Evolutionary conservation across 1,140 invertebrate species (phyloP).

Genomic region (Ectropis grisescens): DNA sequence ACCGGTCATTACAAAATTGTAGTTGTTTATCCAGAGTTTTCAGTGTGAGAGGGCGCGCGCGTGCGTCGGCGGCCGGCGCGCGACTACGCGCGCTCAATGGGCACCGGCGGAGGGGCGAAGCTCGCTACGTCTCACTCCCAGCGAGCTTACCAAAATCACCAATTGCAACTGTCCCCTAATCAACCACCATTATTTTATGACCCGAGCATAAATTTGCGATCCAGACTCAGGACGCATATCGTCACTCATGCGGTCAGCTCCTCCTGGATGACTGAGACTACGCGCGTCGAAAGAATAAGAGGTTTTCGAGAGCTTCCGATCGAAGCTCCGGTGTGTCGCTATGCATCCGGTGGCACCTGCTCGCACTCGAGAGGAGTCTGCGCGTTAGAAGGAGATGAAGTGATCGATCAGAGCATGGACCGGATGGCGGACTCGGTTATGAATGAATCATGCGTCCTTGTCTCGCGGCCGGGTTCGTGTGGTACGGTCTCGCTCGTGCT

Average conservation of each 20-base stretch:
- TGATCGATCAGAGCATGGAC: conserved; percentile 52
- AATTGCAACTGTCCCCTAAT: conserved; percentile 53
- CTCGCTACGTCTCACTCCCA: conserved; percentile 46
- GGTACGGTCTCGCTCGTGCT: conserved; percentile 34
- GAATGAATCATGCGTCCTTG: conserved; percentile 59
- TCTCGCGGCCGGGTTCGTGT: conserved; percentile 26
- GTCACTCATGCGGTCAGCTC: too few species aligned
- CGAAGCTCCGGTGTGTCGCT: conserved; percentile 36
- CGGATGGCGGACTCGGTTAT: conserved; percentile 66
- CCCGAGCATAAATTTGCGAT: too few species aligned
- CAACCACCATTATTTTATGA: too few species aligned
- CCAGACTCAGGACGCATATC: too few species aligned
- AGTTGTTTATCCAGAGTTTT: conserved; percentile 27
- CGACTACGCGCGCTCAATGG: conserved; percentile 54
- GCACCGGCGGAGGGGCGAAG: conserved; percentile 62
- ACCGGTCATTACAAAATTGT: conserved; percentile 44
- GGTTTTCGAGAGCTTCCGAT: conserved; percentile 59
- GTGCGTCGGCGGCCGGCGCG: conserved; percentile 49
- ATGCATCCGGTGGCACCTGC: conserved; percentile 60
- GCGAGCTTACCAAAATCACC: conserved; percentile 62
- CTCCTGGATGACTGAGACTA: too few species aligned
- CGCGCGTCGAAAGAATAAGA: too few species aligned
- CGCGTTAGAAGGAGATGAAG: conserved; percentile 64
- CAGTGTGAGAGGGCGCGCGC: conserved; percentile 39
- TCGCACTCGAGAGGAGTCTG: conserved; percentile 49